Conservation (phyloP, 2,888 invertebrate genomes). For the Ecliptopera silaceata region DNA sequence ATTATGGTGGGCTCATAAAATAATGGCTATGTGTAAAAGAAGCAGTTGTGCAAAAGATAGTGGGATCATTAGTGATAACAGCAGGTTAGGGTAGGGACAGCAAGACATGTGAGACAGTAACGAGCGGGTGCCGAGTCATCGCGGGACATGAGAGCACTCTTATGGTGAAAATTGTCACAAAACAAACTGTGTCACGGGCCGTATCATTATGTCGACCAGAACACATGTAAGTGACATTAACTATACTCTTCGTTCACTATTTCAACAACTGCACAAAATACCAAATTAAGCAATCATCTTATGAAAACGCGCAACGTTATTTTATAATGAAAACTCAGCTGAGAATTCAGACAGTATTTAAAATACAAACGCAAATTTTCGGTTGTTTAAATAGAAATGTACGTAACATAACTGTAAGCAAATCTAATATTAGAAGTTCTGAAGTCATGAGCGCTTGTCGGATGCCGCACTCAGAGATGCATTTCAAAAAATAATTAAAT, state of each 20-base stretch:
- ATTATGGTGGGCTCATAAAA: neutral
- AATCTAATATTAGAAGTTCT: neutral
- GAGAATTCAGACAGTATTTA: neutral
- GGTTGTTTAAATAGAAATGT: neutral
- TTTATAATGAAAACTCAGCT: neutral
- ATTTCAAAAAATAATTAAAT: too few species aligned
- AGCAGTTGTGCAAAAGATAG: conserved; percentile 17
- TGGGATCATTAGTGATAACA: conserved; percentile 73
- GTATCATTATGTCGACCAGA: conserved; percentile 59
- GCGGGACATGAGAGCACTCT: conserved; percentile 71
- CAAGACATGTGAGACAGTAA: conserved; percentile 75
- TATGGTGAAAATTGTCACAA: conserved; percentile 72
- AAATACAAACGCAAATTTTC: neutral
- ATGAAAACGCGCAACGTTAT: conserved; percentile 3
- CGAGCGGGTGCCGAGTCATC: conserved; percentile 76
- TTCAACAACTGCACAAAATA: neutral
- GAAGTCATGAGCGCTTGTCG: neutral
- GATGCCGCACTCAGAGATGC: too few species aligned
- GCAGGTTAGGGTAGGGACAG: conserved; percentile 50
- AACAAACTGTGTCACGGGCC: conserved; percentile 72
- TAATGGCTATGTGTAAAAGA: conserved; percentile 16
- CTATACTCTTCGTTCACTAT: conserved; percentile 16
- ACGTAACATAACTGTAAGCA: neutral
- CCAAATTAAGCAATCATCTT: neutral
- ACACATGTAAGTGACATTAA: conserved; percentile 28